Percentiles rank a stretch among this genome's conserved stretches.
These are phyloP conservation scores for Caradrina kadenii DNA, from an alignment of 2,888 invertebrate genomes.

Conservation along the genomic window DNA sequence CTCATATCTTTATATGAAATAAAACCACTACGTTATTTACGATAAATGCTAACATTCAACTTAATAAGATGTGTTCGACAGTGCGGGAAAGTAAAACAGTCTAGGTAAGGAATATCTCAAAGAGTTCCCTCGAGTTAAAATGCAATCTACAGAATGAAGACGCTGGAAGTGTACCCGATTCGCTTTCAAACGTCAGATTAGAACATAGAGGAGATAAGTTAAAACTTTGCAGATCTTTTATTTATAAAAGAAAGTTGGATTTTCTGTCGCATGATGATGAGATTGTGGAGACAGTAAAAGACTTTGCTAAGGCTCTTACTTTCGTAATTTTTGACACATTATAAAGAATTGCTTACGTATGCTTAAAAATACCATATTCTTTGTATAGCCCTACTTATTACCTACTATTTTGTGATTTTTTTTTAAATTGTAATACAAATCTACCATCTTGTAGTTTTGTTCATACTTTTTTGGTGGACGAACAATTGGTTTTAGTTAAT, in stretches of 20 bases:
- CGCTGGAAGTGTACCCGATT: constrained; percentile 24
- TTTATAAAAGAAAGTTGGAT: constrained; percentile 22
- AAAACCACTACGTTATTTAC: constrained; percentile 2
- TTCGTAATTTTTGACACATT: neutral
- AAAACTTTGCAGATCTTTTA: constrained; percentile 27
- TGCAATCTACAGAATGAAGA: constrained; percentile 49
- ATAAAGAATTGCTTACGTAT: neutral
- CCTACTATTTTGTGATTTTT: no score
- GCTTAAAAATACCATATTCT: no score
- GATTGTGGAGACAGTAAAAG: constrained; percentile 8
- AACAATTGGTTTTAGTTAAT: no score
- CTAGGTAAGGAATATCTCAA: constrained; percentile 36
- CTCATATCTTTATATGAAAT: constrained; percentile 1
- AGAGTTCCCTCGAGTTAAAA: constrained; percentile 39
- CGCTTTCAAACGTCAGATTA: constrained; percentile 25
- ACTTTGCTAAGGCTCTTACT: neutral
- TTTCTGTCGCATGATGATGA: constrained; percentile 21
- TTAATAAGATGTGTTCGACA: constrained; percentile 31
- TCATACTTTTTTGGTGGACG: no score
- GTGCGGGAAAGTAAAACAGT: constrained; percentile 16
- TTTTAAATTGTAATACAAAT: no score
- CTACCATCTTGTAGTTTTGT: no score
- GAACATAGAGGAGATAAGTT: constrained; percentile 33
- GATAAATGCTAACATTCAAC: constrained; percentile 21
- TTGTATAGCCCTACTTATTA: no score